Evolutionary conservation across 1,140 invertebrate genomes (phyloP), one percentile per base, ranked within the genome.

Genomic region (Scaptomyza hsui): DNA sequence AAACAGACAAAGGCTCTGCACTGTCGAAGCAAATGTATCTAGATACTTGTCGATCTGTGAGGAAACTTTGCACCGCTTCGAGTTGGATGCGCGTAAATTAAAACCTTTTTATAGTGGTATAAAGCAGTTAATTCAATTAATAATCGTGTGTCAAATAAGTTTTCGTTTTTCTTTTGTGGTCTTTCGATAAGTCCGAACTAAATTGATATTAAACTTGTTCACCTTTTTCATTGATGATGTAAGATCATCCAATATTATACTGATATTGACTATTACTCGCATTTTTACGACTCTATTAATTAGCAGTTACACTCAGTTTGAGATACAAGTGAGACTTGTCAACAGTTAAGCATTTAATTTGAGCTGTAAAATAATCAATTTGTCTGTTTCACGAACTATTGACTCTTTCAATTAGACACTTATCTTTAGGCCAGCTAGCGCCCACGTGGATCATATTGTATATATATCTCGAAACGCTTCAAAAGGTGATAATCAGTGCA

Each of bases 51-150:
- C 51, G 80, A 48, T 73, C 37, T 41, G 55, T 71, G 53, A 56
- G 63, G 59, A 69, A 59, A 69, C 55, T 26, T 51, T 19, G 65
- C 35, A 39, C 12, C 29, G 44, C 35, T 49, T 53, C n/a, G 16
- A 15, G 24, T 52, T 12, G 12, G 18, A 41, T 18, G 48, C 29
- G 37, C 21, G 26, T 48, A 74, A 73, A 51, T 55, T 55, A 47
- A 82, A 78, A 88, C 78, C 71, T 72, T 86, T 75, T 75, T 52
- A 62, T 82, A 82, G 82, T 88, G 78, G 82, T 73, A 82, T 73
- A 78, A 88, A 71, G 82, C 82, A 78, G 82, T 78, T 88, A 75
- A 88, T 82, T 88, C 51, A 88, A 88, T 88, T 88, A 82, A 75
- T 75, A 78, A 72, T 65, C 70, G 32, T 59, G 82, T 88, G 82